Percentiles rank a stretch among this genome's conserved stretches.
Evolutionary conservation across 2,113 vertebrate species (phyloP).

Genomic region (Cololabis saira): DNA sequence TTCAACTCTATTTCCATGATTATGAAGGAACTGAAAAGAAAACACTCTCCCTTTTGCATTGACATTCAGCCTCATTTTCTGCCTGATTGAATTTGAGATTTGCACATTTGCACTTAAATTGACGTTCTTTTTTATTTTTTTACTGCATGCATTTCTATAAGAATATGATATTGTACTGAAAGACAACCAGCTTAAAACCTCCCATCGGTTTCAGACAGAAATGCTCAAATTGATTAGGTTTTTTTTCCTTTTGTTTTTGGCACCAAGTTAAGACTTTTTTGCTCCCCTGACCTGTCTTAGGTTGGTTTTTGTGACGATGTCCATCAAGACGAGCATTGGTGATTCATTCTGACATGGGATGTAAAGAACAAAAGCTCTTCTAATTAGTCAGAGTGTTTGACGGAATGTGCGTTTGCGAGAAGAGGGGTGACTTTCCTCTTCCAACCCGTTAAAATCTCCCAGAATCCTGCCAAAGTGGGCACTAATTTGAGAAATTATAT

Average conservation of each 20-base stretch:
- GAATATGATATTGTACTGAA: too few relatives aligned
- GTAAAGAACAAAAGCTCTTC: slow-evolving; percentile 82
- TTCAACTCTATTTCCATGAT: too few relatives aligned
- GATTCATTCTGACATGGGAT: slow-evolving; percentile 86
- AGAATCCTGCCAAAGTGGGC: slow-evolving; percentile 79
- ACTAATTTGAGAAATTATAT: slow-evolving; percentile 84
- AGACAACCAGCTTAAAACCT: too few relatives aligned
- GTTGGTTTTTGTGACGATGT: slow-evolving; percentile 34
- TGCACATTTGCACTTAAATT: too few relatives aligned
- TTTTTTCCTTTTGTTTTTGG: slow-evolving; percentile 31
- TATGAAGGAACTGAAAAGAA: too few relatives aligned
- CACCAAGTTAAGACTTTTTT: slow-evolving; percentile 34
- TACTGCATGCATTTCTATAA: too few relatives aligned
- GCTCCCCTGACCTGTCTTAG: not conserved
- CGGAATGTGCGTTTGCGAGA: slow-evolving; percentile 74
- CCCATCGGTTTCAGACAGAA: too few relatives aligned
- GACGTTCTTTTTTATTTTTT: too few relatives aligned
- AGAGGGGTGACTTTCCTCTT: slow-evolving; percentile 87
- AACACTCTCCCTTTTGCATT: too few relatives aligned
- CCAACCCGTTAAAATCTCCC: slow-evolving; percentile 81
- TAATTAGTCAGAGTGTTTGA: slow-evolving; percentile 87
- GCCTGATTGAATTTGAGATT: too few relatives aligned
- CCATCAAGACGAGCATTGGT: slow-evolving; percentile 61
- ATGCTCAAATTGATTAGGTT: not conserved
- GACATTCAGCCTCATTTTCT: too few relatives aligned